phyloP scores from a whole-genome alignment of 1,140 invertebrate species.

The Aphis craccivora region DNA sequence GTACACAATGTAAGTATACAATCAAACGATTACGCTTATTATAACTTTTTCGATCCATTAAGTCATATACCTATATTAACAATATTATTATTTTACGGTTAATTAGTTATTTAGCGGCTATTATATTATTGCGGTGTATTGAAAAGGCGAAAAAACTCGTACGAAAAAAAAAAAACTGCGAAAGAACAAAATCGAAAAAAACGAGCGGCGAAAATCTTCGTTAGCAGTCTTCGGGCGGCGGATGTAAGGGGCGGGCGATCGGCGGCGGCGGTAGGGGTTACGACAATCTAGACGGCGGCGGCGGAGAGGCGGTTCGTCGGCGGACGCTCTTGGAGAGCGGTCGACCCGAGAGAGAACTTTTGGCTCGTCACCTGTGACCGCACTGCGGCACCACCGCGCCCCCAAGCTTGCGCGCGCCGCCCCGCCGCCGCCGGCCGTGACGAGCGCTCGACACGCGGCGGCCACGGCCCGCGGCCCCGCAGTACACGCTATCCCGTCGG shows the following conservation, averaged over 20 bases:
- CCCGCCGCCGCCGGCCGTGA: background rate
- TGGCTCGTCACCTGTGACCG: background rate
- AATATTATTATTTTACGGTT: too few relatives aligned
- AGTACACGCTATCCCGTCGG: constrained; percentile 26
- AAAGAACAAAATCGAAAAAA: background rate
- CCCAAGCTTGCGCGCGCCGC: constrained; percentile 5
- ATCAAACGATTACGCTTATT: too few relatives aligned
- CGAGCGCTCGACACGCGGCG: constrained; percentile 15
- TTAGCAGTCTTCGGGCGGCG: too few relatives aligned
- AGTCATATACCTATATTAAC: too few relatives aligned
- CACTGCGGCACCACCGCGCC: constrained; percentile 36
- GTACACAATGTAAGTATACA: too few relatives aligned
- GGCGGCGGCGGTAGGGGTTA: too few relatives aligned
- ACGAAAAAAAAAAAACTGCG: background rate
- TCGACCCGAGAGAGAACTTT: constrained; percentile 40
- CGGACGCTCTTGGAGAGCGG: background rate
- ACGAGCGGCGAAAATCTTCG: background rate
- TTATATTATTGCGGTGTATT: too few relatives aligned
- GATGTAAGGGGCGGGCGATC: too few relatives aligned
- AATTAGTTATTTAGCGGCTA: too few relatives aligned
- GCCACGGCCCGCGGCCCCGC: background rate
- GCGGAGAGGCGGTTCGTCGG: too few relatives aligned
- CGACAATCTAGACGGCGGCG: too few relatives aligned
- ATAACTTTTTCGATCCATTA: too few relatives aligned
- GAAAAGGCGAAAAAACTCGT: background rate